A percentile compares a stretch with the other conserved stretches of the same genome.
phyloP scores from a whole-genome alignment of 1,140 invertebrate species.

The Drosophila murphyi region DNA sequence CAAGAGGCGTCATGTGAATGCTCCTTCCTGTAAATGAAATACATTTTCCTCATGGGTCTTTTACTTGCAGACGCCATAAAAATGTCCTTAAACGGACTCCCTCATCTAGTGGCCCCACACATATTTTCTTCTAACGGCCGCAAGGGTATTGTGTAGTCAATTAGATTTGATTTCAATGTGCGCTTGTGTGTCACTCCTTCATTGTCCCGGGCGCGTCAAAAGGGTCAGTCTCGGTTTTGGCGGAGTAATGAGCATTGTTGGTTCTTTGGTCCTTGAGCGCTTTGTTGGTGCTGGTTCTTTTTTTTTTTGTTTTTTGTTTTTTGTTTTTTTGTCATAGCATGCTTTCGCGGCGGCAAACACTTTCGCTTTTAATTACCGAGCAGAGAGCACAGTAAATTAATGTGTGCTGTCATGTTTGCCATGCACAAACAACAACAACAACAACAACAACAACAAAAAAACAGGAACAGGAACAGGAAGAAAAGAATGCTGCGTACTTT shows the following conservation, averaged over 20 bases:
- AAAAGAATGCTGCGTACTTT: constrained; percentile 66
- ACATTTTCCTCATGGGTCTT: too few relatives aligned
- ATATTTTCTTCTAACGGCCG: not conserved
- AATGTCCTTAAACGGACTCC: not conserved
- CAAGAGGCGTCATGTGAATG: not conserved
- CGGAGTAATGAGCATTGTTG: constrained; percentile 56
- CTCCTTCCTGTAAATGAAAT: not conserved
- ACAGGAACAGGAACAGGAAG: not conserved
- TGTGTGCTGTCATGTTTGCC: constrained; percentile 79
- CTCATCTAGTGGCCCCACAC: not conserved
- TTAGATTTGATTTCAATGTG: constrained; percentile 12
- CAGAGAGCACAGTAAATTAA: constrained; percentile 62
- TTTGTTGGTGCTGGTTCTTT: constrained; percentile 9
- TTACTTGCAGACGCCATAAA: not conserved
- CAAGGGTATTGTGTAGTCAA: constrained; percentile 27
- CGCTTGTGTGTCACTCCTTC: constrained; percentile 13
- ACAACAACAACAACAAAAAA: constrained; percentile 1
- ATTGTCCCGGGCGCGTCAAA: constrained; percentile 36
- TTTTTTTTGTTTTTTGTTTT: constrained; percentile 20
- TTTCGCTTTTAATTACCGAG: constrained; percentile 79
- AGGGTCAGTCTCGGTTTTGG: constrained; percentile 35
- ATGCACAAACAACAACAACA: constrained; percentile 42
- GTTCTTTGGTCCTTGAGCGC: constrained; percentile 1
- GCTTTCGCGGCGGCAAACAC: constrained; percentile 61
- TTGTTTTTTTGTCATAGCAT: constrained; percentile 28